A percentile compares a stretch with the other conserved stretches of the same genome.
Evolutionary conservation across 2,888 invertebrate genomes (phyloP).

Genomic region (Hydroisotoma schaefferi): DNA sequence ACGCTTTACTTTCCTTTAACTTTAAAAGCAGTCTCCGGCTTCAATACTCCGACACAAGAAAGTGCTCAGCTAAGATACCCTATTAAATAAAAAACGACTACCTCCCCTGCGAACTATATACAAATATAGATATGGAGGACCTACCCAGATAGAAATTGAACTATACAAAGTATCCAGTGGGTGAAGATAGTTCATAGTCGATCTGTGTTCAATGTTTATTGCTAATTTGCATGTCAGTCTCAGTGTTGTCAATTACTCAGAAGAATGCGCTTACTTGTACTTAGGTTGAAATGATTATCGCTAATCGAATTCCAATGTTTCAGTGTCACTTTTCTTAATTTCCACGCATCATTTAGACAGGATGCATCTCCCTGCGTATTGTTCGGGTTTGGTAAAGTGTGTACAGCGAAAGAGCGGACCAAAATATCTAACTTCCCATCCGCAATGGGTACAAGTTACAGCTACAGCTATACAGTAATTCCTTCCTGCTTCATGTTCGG

Average conservation of each 20-base stretch:
- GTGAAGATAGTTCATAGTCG: too few species aligned
- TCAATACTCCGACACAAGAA: too few species aligned
- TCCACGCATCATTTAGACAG: background rate
- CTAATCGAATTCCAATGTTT: slow-evolving; percentile 11
- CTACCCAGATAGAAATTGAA: too few species aligned
- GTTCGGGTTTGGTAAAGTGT: too few species aligned
- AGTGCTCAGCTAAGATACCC: too few species aligned
- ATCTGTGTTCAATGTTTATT: too few species aligned
- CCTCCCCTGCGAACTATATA: too few species aligned
- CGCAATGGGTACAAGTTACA: background rate
- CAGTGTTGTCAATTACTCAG: background rate
- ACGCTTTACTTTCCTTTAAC: too few species aligned
- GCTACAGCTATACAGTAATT: background rate
- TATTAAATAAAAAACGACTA: too few species aligned
- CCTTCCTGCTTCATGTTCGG: background rate
- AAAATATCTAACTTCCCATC: background rate
- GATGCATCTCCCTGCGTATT: slow-evolving; percentile 7
- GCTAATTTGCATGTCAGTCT: background rate
- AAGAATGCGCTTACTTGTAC: slow-evolving; percentile 12
- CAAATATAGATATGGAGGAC: too few species aligned
- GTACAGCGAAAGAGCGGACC: background rate
- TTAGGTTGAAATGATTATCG: slow-evolving; percentile 7
- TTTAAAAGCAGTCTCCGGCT: too few species aligned
- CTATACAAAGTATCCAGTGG: too few species aligned
- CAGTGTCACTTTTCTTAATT: slow-evolving; percentile 7